Conservation (phyloP, 2,113 vertebrate genomes). For the Balaeniceps rex region DNA sequence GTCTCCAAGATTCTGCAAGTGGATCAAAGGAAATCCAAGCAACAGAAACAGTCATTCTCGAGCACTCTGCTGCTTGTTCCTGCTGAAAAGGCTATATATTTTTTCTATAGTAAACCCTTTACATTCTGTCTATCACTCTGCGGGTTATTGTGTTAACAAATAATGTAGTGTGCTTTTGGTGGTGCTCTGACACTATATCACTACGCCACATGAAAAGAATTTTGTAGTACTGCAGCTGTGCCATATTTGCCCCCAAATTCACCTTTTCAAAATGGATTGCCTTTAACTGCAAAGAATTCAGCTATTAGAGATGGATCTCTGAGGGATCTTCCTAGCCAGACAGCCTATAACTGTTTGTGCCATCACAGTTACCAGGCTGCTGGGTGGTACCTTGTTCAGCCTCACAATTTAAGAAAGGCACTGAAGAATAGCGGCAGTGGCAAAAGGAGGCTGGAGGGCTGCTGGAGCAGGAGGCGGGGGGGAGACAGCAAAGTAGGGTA, state of each 20-base stretch:
- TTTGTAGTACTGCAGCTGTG: not conserved
- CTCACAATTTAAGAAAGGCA: not conserved
- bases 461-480: not conserved
- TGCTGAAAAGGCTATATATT: not conserved
- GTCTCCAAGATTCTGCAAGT: not conserved
- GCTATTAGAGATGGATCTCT: not conserved
- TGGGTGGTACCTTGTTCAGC: not conserved
- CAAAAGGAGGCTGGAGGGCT: not conserved
- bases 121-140: not conserved
- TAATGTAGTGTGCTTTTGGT: not conserved
- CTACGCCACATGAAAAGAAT: not conserved
- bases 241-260: not conserved
- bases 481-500: not conserved
- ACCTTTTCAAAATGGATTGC: not conserved
- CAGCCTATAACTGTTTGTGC: not conserved
- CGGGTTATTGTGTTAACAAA: slow-evolving; percentile 10
- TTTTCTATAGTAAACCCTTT: not conserved
- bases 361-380: not conserved
- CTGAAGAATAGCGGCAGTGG: rapidly evolving
- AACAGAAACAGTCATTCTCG: not conserved
- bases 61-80: not conserved
- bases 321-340: not conserved
- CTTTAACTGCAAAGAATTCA: not conserved
- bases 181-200: not conserved
- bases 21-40: not conserved